Evolutionary conservation across 2,113 vertebrate genomes (phyloP), one percentile per base, ranked within the genome.

Genomic region (Myodes glareolus): DNA sequence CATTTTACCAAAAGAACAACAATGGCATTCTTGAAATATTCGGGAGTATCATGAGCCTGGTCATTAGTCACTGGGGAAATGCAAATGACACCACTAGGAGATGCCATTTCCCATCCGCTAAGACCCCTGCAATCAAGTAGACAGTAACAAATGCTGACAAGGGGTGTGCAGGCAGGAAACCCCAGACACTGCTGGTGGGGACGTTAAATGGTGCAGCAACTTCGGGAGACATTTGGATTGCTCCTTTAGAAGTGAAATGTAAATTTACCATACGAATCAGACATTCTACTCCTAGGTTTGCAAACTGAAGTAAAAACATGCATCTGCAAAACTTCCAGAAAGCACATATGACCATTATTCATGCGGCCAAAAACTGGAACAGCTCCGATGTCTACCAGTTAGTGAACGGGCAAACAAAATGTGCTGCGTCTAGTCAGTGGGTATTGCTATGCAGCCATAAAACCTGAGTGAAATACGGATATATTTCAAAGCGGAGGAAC

Each of bases 1-100:
- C 39, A 63, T 85, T 85, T 92, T 31, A 68, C 52, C 11, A 19
- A 91, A 88, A 13, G 31, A 45, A 58, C 33, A 65, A 58, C 88
- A 94, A 65, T 77, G 63, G 3, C 19, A 67, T 95, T 91, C 21
- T 81, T 89, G 52, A 89, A 89, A 91, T 94, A 91, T 78, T 85
- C 82, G 85, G 27, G 70, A 94, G 13, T 36, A 47, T 94, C 81
- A 72, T 12, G 81, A 88, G 36, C 78, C 45, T 78, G 68, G 52
- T 47, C 29, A 31, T 61, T 84, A 90, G 61, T 93, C 73, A 78
- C 25, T 87, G 67, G 50, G 58, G 14, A 94, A 93, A 92, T 90
- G 29, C 36, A 91, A 92, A 94, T 84, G 89, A 91, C 92, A 78
- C 33, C 70, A 75, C 47, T 58, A 36, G 55, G n/a, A 81, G 65